Conservation (phyloP, 1,140 invertebrate genomes). For the Heliconius hermathena region DNA sequence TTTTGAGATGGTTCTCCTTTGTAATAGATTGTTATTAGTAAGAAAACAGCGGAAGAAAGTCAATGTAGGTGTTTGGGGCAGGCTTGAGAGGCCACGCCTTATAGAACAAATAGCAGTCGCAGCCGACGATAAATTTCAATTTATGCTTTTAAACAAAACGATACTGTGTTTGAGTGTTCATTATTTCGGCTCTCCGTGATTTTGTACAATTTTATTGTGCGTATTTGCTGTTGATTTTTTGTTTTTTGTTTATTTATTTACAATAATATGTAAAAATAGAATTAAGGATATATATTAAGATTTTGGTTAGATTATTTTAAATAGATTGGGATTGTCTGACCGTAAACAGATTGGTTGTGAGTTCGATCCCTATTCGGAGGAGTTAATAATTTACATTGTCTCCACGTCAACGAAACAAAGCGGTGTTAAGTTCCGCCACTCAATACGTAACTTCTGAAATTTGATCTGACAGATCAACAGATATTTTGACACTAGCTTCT, state of each 20-base stretch:
- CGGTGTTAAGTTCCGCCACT: background rate
- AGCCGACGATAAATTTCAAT: slow-evolving; percentile 24
- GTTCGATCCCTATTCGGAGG: too few relatives aligned
- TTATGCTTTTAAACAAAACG: slow-evolving; percentile 32
- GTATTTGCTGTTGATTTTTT: background rate
- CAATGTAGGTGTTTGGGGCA: slow-evolving; percentile 76
- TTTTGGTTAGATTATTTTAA: too few relatives aligned
- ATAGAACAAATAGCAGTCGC: slow-evolving; percentile 40
- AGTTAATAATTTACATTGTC: too few relatives aligned
- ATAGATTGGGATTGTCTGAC: too few relatives aligned
- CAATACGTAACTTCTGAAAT: background rate
- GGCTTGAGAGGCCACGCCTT: slow-evolving; percentile 63
- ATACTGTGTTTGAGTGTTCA: slow-evolving; percentile 11
- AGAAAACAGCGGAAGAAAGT: slow-evolving; percentile 79
- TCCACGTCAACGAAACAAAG: too few relatives aligned
- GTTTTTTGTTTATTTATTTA: background rate
- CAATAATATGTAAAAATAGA: background rate
- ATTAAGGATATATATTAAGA: too few relatives aligned
- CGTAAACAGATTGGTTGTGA: too few relatives aligned
- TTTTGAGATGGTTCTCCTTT: slow-evolving; percentile 10
- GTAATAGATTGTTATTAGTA: slow-evolving; percentile 65
- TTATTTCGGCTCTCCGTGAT: background rate
- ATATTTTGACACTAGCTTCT: too few relatives aligned
- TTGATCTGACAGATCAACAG: too few relatives aligned
- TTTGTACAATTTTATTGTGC: background rate